phyloP scores from a whole-genome alignment of 2,797 vertebrate genomes.

The Centroberyx gerrardi region DNA sequence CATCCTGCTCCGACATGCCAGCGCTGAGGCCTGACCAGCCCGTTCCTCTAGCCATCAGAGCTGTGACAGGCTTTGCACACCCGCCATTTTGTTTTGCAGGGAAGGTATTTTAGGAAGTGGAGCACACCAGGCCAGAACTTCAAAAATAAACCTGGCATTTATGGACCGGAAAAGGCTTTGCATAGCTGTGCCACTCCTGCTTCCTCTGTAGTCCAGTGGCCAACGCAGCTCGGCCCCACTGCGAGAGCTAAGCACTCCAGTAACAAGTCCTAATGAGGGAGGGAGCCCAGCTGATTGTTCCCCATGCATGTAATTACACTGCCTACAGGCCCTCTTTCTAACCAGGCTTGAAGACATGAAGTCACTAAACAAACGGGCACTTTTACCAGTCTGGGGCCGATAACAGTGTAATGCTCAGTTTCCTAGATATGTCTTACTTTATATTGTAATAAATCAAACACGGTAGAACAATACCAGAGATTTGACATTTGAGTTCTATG shows the following conservation, averaged over 20 bases:
- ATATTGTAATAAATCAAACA: background rate
- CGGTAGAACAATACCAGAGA: background rate
- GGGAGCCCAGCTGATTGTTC: conserved; percentile 41
- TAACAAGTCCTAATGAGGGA: conserved; percentile 63
- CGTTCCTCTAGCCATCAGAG: conserved; percentile 47
- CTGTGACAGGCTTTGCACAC: conserved; percentile 64
- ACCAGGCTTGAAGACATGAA: conserved; percentile 25
- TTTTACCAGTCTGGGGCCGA: background rate
- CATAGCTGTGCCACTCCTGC: conserved; percentile 67
- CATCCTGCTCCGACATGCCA: conserved; percentile 62
- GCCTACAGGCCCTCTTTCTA: conserved; percentile 10
- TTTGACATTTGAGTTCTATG: background rate
- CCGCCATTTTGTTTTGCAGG: conserved; percentile 72
- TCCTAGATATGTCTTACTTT: background rate
- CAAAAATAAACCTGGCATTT: conserved; percentile 83
- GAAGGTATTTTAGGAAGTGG: conserved; percentile 76
- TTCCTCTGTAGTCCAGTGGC: conserved; percentile 69
- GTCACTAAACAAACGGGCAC: conserved; percentile 5
- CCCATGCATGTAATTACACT: conserved; percentile 38
- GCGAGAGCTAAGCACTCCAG: conserved; percentile 48
- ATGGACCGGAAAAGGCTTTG: conserved; percentile 74
- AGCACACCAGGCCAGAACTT: conserved; percentile 72
- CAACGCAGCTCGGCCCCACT: conserved; percentile 43
- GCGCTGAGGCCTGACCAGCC: conserved; percentile 60
- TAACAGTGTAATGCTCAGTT: conserved; percentile 14